Evolutionary conservation across 1,140 invertebrate species (phyloP).

Genomic region (Plectrocnemia conspersa): DNA sequence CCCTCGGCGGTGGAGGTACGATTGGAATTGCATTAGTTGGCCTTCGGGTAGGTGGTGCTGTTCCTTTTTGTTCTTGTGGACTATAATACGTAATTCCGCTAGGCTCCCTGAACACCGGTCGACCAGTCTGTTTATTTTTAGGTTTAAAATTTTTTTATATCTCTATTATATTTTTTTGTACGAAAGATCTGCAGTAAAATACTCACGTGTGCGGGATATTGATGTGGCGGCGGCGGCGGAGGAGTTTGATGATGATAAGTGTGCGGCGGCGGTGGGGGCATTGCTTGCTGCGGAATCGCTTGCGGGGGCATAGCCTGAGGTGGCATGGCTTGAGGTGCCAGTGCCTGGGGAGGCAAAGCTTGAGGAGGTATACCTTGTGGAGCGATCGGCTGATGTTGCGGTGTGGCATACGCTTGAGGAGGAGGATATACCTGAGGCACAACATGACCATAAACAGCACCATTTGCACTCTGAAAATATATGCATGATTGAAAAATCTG

Average conservation of each 20-base stretch:
- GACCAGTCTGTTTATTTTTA: slow-evolving; percentile 22
- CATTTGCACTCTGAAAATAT: slow-evolving; percentile 26
- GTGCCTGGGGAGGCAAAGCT: slow-evolving; percentile 17
- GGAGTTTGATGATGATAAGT: slow-evolving; percentile 12
- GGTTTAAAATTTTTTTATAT: too few species aligned
- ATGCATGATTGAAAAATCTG: neutral
- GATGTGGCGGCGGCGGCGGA: slow-evolving; percentile 7
- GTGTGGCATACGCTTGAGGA: slow-evolving; percentile 13
- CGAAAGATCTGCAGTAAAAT: neutral
- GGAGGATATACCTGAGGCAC: slow-evolving; percentile 25
- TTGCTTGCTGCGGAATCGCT: slow-evolving; percentile 37
- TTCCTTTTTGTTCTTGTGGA: slow-evolving; percentile 31
- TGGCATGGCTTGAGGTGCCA: slow-evolving; percentile 11
- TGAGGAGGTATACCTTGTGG: slow-evolving; percentile 3
- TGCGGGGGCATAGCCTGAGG: slow-evolving; percentile 27
- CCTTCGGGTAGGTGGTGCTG: slow-evolving; percentile 34
- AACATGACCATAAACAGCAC: slow-evolving; percentile 24
- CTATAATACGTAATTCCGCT: slow-evolving; percentile 32
- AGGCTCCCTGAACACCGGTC: slow-evolving; percentile 28
- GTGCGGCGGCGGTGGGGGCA: slow-evolving; percentile 40
- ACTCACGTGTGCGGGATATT: slow-evolving; percentile 13
- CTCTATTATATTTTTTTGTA: too few species aligned
- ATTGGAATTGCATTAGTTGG: slow-evolving; percentile 48
- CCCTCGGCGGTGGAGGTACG: slow-evolving; percentile 40
- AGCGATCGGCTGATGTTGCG: slow-evolving; percentile 9